A percentile compares a stretch with the other conserved stretches of the same genome.
phyloP scores from a whole-genome alignment of 2,797 vertebrate genomes.

The Notamacropus eugenii region DNA sequence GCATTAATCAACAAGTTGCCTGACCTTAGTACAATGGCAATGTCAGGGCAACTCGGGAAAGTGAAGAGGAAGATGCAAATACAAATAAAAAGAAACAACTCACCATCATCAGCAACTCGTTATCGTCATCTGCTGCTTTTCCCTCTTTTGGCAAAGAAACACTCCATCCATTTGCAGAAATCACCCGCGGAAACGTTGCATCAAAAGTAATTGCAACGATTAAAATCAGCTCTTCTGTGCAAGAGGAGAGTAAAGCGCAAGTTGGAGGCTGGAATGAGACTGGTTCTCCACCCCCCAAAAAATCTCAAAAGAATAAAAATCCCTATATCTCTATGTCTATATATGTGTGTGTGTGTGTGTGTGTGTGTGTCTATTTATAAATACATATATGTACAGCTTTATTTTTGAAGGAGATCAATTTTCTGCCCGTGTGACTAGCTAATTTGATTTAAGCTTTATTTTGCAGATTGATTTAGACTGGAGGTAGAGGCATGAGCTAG shows the following conservation, averaged over 20 bases:
- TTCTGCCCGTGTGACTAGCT: constrained; percentile 89
- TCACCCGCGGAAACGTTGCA: constrained; percentile 96
- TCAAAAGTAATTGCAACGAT: constrained; percentile 99
- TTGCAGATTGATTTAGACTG: constrained; percentile 95
- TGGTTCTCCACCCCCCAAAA: constrained; percentile 86
- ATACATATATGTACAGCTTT: constrained; percentile 76
- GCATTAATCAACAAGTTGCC: constrained; percentile 94
- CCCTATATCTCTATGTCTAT: constrained; percentile 33
- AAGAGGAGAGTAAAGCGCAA: constrained; percentile 94
- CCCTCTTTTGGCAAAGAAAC: constrained; percentile 98
- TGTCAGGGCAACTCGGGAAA: constrained; percentile 86
- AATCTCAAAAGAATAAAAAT: constrained; percentile 83
- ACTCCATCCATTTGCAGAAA: constrained; percentile 99
- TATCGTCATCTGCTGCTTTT: constrained; percentile 98
- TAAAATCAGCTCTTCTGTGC: constrained; percentile 99
- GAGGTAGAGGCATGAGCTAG: constrained; percentile 99
- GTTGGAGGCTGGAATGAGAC: constrained; percentile 93
- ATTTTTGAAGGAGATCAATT: constrained; percentile 89
- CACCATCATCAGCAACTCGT: constrained; percentile 96
- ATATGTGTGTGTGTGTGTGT: neutral
- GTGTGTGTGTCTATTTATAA: constrained; percentile 56
- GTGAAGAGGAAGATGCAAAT: constrained; percentile 82
- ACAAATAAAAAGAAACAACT: constrained; percentile 88
- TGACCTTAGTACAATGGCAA: constrained; percentile 85
- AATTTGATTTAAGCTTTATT: constrained; percentile 94